Evolutionary conservation across 2,113 vertebrate species (phyloP).

Genomic region (Sinocyclocheilus grahami): DNA sequence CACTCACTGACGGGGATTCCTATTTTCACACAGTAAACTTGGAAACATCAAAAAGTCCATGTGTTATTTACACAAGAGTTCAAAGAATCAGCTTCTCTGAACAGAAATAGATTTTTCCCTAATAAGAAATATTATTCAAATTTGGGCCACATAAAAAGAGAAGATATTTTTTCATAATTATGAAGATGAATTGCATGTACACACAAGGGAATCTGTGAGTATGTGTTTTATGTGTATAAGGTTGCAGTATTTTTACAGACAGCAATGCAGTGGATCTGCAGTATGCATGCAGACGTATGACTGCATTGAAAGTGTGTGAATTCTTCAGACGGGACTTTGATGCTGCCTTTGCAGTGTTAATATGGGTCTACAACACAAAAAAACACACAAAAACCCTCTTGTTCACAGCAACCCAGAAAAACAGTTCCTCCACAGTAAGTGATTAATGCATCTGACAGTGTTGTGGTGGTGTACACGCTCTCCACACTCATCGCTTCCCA

Average conservation of each 20-base stretch:
- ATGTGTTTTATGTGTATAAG: constrained; percentile 3
- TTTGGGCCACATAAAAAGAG: constrained; percentile 33
- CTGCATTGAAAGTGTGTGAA: not conserved
- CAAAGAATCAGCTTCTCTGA: constrained; percentile 18
- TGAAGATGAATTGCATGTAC: constrained; percentile 21
- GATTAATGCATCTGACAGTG: constrained; percentile 35
- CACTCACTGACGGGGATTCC: constrained; percentile 40
- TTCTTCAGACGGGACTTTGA: not conserved
- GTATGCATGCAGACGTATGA: not conserved
- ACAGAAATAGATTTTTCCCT: constrained; percentile 11
- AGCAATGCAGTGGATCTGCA: constrained; percentile 6
- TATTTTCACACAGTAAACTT: not conserved
- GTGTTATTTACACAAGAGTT: not conserved
- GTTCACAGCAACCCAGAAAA: not conserved
- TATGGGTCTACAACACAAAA: not conserved
- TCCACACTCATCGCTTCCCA: constrained; percentile 20
- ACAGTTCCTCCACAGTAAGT: constrained; percentile 13
- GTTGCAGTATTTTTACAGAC: constrained; percentile 7
- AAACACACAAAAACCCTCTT: not conserved
- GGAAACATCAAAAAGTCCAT: not conserved
- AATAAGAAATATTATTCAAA: constrained; percentile 35
- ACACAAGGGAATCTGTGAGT: constrained; percentile 4
- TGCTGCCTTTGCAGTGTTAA: not conserved
- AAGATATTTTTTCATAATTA: constrained; percentile 39
- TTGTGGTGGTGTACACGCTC: constrained; percentile 7